Evolutionary conservation across 2,113 vertebrate genomes (phyloP), one percentile per base, ranked within the genome.

Genomic region (Hydrochoerus hydrochaeris): DNA sequence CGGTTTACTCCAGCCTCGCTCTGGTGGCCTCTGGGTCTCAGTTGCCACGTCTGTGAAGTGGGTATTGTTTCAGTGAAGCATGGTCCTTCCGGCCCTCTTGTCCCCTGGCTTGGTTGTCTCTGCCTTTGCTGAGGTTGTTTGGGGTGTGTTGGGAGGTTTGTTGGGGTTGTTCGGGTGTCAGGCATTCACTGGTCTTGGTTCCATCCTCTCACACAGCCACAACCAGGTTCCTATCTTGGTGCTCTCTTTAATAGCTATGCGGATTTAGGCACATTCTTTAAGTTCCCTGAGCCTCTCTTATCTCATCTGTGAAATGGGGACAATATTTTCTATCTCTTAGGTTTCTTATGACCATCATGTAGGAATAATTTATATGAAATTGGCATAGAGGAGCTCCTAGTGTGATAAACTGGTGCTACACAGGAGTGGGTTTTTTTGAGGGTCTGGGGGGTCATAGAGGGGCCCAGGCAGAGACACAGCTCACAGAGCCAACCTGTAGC

Each of bases 121-220:
- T 91, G 73, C 60, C 28, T 63, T 14, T 30, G 32, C 58, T 1
- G 4, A 62, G 78, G 46, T 24, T 2, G 54, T 65, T 16, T 19
- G 17, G 38, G 20, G 20, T 1, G 13, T 6, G 35, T 28, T 8
- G 19, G 35, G 85, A n/a, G n/a, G 13, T 1, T 95, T 9, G 0
- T 9, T 32, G 38, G 75, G 28, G 38, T n/a, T 35, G 0, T 7
- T 1, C 0, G 1, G 69, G 49, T 35, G 17, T 8, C 24, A 6
- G 35, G 13, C 12, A 4, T 19, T 65, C 65, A 4, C 62, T 28
- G 6, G 28, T 30, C 57, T 52, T 17, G 6, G 46, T 75, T n/a
- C 35, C 10, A 30, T 16, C 52, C 46, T 4, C 0, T 22, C 63
- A 57, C 17, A 44, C n/a, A 35, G n/a, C 67, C 7, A 4, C 41